Base-by-base conservation (phyloP, 2,797 vertebrate genomes). In the Thaleichthys pacificus region DNA sequence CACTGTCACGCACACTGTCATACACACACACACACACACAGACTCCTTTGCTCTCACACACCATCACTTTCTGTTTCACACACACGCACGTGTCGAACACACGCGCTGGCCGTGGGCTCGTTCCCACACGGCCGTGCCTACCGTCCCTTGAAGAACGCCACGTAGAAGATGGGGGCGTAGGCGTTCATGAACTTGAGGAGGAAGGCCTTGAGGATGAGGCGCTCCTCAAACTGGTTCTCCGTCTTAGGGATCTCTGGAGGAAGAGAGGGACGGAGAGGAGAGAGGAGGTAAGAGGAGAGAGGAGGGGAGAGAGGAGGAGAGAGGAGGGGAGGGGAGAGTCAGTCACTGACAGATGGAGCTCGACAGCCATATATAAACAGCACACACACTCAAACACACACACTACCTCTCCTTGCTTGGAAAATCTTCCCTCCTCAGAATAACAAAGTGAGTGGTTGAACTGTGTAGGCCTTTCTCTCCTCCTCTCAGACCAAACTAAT, bases 131-230 rank as follows among this genome's bases (percentile, higher is more conserved):
- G 24, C 24, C 24, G 24, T 5, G 47, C 93, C 83, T 86, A 98
- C 98, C 98, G 92, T 78, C 98, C 98, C 84, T 99, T 99, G 88
- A 99, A 99, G 93, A 99, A 99, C 64, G 98, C 97, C 88, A 99
- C 97, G 0, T 99, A 99, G 90, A 99, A 99, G 86, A 99, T 99
- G 6, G 98, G 94, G 0, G 98, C 97, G 28, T 97, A 99, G 2
- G 98, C 97, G n/a, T 99, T 99, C 91, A 99, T 96, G 71, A 98
- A 99, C 87, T 99, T 99, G 15, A 99, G 90, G 32, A 99, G 83
- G 76, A 99, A 99, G 71, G 97, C 94, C 81, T 99, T 99, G 77
- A 99, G 89, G 84, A 99, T 96, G 79, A 99, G 89, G 26, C 94
- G 95, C 67, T 99, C 96, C 84, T 99, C 98, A 84, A 98, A 99